A percentile compares a stretch with the other conserved stretches of the same genome.
These are phyloP conservation scores for Sternarchorhynchus goeldii DNA, from an alignment of 2,797 vertebrate genomes.

Conservation along the genomic window DNA sequence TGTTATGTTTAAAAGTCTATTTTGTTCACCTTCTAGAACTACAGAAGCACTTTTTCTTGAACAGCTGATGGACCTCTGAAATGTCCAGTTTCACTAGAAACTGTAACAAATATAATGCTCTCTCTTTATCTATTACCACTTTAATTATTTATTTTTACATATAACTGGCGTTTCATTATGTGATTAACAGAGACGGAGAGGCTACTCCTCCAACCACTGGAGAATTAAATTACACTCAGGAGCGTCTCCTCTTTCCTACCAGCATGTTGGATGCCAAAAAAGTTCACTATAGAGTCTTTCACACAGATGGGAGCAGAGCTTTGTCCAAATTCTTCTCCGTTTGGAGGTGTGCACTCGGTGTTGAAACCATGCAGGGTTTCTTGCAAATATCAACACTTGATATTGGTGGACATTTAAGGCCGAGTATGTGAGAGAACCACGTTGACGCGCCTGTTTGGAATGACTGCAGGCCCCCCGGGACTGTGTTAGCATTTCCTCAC, in stretches of 20 bases:
- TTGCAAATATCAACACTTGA: not conserved
- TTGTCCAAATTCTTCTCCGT: not conserved
- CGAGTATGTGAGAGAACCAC: no score
- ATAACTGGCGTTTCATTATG: conserved; percentile 22
- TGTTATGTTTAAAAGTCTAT: no score
- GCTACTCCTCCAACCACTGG: conserved; percentile 40
- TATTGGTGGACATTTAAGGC: no score
- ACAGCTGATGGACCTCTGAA: no score
- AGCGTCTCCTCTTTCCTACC: conserved; percentile 59
- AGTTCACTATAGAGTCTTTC: conserved; percentile 24
- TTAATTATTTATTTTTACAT: not conserved
- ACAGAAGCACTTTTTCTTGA: no score
- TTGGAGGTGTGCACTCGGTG: not conserved
- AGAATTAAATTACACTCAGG: conserved; percentile 8
- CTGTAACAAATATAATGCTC: no score
- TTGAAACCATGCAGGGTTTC: not conserved
- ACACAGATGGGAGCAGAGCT: not conserved
- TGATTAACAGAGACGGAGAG: conserved; percentile 27
- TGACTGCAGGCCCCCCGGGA: no score
- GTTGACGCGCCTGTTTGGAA: no score
- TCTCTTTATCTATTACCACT: no score
- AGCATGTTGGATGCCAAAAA: conserved; percentile 22
- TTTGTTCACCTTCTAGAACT: no score
- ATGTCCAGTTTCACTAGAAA: no score
- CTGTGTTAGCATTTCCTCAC: no score